A percentile compares a stretch with the other conserved stretches of the same genome.
phyloP scores from a whole-genome alignment of 2,797 vertebrate genomes.

The Clarias platycephalus region DNA sequence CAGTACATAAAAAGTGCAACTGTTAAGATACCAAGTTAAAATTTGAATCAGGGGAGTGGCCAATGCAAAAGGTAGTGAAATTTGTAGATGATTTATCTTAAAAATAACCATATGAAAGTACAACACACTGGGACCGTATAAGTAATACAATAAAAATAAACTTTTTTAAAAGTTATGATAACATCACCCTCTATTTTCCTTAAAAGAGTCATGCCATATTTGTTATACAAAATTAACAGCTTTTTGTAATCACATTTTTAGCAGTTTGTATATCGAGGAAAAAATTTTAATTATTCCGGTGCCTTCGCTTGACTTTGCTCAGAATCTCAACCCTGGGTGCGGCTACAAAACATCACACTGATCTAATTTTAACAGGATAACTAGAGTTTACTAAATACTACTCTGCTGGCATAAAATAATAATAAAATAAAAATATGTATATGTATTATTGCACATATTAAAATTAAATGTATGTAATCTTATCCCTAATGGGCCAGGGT shows the following conservation, averaged over 20 bases:
- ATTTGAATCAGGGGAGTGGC: too few species aligned
- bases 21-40: too few species aligned
- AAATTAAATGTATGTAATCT: background rate
- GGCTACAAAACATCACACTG: background rate
- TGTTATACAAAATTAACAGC: background rate
- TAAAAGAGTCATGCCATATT: background rate
- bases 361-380: constrained; percentile 4
- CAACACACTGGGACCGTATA: background rate
- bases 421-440: too few species aligned
- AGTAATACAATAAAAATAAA: background rate
- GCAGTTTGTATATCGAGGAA: background rate
- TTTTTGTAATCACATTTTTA: background rate
- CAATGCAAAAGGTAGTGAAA: too few species aligned
- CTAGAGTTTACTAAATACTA: background rate
- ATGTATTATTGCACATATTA: too few species aligned
- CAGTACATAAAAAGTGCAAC: too few species aligned
- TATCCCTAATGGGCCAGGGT: background rate
- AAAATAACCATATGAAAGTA: too few species aligned
- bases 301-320: background rate
- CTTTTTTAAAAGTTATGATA: background rate
- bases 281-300: background rate
- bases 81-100: too few species aligned
- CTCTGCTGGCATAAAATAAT: background rate
- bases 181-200: background rate
- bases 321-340: background rate